Conservation (phyloP, 2,113 vertebrate genomes). For the Lycaon pictus region DNA sequence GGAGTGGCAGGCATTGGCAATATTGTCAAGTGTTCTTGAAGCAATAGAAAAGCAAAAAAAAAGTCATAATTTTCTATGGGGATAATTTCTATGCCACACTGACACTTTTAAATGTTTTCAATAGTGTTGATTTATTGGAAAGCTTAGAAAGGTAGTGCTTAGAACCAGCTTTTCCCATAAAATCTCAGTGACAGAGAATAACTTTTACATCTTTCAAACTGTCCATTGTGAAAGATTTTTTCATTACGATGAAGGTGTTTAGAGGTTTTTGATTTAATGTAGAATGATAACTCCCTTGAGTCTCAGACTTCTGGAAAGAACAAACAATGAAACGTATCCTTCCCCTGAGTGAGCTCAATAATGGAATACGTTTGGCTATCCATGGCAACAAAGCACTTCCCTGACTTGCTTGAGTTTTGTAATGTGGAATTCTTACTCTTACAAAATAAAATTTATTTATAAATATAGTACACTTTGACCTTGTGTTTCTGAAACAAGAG, state of each 20-base stretch:
- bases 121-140: constrained; percentile 77
- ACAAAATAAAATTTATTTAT: constrained; percentile 71
- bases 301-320: constrained; percentile 65
- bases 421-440: constrained; percentile 36
- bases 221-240: constrained; percentile 79
- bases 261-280: constrained; percentile 79
- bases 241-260: constrained; percentile 71
- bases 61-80: constrained; percentile 66
- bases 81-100: constrained; percentile 64
- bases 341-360: constrained; percentile 49
- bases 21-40: constrained; percentile 69
- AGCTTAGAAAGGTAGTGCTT: constrained; percentile 70
- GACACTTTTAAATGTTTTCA: constrained; percentile 79
- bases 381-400: constrained; percentile 44
- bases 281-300: constrained; percentile 72
- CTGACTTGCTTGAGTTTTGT: constrained; percentile 11
- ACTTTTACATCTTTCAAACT: constrained; percentile 84
- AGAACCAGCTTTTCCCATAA: constrained; percentile 76
- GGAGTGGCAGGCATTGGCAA: constrained; percentile 43
- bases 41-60: constrained; percentile 32
- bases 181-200: constrained; percentile 77
- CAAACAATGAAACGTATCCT: constrained; percentile 62
- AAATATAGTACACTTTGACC: constrained; percentile 59
- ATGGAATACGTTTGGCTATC: background rate
- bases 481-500: constrained; percentile 61